A percentile compares a stretch with the other conserved stretches of the same genome.
Conservation (phyloP, 2,888 invertebrate species). For the Auanema sp. region DNA sequence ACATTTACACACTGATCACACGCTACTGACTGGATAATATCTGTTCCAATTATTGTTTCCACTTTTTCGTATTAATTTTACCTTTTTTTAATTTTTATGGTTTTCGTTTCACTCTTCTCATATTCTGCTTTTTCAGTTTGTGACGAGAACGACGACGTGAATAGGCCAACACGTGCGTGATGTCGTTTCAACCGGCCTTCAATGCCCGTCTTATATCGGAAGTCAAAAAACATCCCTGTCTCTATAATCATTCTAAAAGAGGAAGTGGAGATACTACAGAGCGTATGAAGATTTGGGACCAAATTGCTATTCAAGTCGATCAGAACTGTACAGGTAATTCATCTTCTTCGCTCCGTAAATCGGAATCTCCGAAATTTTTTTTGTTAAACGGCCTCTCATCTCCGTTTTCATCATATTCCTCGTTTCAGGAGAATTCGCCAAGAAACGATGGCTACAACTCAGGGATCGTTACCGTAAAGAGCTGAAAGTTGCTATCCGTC, state of each 20-base stretch:
- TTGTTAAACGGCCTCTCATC: constrained; percentile 6
- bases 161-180: constrained; percentile 7
- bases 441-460: constrained; percentile 60
- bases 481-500: constrained; percentile 52
- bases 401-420: not conserved
- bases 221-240: constrained; percentile 55
- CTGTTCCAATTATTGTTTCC: not conserved
- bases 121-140: constrained; percentile 2
- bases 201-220: constrained; percentile 59
- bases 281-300: constrained; percentile 57
- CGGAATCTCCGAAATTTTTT: constrained; percentile 1
- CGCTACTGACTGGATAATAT: not conserved
- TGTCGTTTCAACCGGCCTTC: constrained; percentile 50
- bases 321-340: constrained; percentile 46
- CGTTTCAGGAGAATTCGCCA: constrained; percentile 59
- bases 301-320: constrained; percentile 57
- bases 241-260: constrained; percentile 61
- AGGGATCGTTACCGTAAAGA: constrained; percentile 61
- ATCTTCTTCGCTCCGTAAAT: constrained; percentile 9
- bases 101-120: not conserved
- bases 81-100: not conserved
- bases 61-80: not conserved
- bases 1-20: not conserved
- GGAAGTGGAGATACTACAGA: constrained; percentile 49
- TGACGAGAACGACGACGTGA: not conserved